These are phyloP conservation scores for Ferdinandea cuprea DNA, from an alignment of 2,888 invertebrate species.

Conservation along the genomic window DNA sequence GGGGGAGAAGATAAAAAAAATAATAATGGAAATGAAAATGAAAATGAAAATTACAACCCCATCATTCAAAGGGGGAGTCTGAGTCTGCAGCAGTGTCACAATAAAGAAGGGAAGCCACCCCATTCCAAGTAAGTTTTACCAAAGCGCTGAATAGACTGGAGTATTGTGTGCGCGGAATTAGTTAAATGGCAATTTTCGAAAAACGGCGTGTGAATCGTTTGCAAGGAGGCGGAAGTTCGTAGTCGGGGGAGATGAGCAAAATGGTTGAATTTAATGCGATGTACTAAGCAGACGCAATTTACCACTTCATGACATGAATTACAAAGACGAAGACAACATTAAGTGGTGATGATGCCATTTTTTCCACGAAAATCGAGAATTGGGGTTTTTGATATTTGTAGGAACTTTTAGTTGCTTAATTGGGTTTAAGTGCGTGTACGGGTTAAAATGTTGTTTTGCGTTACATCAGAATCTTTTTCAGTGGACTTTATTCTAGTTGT, in stretches of 20 bases:
- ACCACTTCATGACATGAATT: conserved; percentile 69
- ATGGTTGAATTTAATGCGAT: conserved; percentile 60
- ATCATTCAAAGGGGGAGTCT: conserved; percentile 44
- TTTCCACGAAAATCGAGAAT: not conserved
- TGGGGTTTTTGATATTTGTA: not conserved
- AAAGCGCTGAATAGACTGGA: conserved; percentile 57
- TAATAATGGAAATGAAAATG: conserved; percentile 66
- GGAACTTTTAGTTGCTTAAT: conserved; percentile 13
- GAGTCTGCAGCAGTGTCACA: conserved; percentile 11
- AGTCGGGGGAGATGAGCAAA: conserved; percentile 1
- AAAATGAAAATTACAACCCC: conserved; percentile 72
- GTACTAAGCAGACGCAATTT: conserved; percentile 64
- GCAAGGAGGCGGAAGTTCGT: not conserved
- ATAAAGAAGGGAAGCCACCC: conserved; percentile 2
- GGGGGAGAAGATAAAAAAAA: conserved; percentile 43
- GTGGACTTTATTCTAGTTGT: too few relatives aligned
- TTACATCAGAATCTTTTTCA: too few relatives aligned
- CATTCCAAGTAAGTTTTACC: conserved; percentile 46
- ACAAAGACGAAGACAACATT: conserved; percentile 42
- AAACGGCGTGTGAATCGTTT: conserved; percentile 47
- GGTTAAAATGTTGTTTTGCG: too few relatives aligned
- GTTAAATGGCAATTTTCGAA: conserved; percentile 59
- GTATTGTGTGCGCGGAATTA: conserved; percentile 65
- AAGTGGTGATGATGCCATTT: conserved; percentile 46
- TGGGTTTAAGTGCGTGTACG: conserved; percentile 29